Evolutionary conservation across 2,888 invertebrate genomes (phyloP).

Genomic region (Petrolisthes manimaculis): DNA sequence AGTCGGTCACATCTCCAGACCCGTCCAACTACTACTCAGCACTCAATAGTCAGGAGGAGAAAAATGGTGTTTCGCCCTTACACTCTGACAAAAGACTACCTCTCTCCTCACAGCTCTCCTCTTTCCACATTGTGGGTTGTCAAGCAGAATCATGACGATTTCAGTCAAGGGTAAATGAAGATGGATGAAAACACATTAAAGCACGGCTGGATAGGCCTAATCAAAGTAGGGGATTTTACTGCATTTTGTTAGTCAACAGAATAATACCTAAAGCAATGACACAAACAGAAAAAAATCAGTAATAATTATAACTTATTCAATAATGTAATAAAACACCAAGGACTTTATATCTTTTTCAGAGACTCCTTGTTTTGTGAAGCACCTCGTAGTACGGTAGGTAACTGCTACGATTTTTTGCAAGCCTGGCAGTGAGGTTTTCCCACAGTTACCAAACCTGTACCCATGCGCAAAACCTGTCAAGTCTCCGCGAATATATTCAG

Average conservation of each 20-base stretch:
- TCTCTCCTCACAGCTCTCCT: neutral
- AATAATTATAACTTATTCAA: neutral
- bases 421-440: neutral
- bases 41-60: no score
- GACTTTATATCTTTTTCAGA: no score
- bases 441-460: neutral
- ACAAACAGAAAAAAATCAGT: neutral
- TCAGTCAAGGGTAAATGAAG: no score
- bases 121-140: no score
- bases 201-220: neutral
- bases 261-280: neutral
- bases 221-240: neutral
- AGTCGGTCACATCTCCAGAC: no score
- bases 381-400: no score
- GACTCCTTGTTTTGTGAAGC: no score
- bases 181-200: neutral
- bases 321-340: neutral
- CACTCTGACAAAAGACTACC: neutral
- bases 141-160: no score
- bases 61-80: no score
- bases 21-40: no score
- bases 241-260: neutral
- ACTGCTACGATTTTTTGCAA: no score
- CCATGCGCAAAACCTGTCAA: neutral
- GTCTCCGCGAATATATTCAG: neutral